Percentiles rank a stretch among this genome's conserved stretches.
These are phyloP conservation scores for Limnodromus scolopaceus DNA, from an alignment of 2,797 vertebrate species.

Conservation along the genomic window DNA sequence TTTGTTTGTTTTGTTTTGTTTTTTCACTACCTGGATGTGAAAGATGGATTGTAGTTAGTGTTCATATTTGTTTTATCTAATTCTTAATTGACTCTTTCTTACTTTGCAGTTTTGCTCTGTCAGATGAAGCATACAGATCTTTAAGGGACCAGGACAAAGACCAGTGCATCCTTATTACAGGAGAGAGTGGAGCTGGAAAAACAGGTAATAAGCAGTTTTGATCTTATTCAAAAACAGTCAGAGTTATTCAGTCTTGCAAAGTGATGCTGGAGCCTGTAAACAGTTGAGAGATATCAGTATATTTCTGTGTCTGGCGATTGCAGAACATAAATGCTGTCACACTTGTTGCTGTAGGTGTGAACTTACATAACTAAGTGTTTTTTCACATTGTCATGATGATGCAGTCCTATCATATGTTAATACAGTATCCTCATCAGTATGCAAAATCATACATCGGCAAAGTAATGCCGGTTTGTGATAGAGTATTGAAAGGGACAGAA, in stretches of 20 bases:
- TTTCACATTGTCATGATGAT: background rate
- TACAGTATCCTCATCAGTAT: background rate
- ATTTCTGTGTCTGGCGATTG: background rate
- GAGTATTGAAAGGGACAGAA: background rate
- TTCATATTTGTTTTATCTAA: background rate
- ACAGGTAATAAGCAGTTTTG: conserved; percentile 82
- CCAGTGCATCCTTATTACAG: conserved; percentile 98
- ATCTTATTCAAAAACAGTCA: background rate
- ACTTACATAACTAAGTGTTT: background rate
- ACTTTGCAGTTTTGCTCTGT: conserved; percentile 90
- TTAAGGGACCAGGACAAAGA: conserved; percentile 98
- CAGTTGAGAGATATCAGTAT: background rate
- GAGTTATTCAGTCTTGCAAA: background rate
- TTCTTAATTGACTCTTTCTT: background rate
- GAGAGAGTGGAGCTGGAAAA: conserved; percentile 98
- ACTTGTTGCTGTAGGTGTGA: background rate
- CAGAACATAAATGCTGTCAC: background rate
- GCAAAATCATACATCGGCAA: background rate
- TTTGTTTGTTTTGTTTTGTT: background rate
- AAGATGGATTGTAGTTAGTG: background rate
- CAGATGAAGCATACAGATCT: conserved; percentile 97
- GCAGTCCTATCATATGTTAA: background rate
- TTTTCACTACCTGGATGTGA: background rate
- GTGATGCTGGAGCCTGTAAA: background rate
- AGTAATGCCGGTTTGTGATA: background rate